phyloP scores from a whole-genome alignment of 2,113 vertebrate genomes.

The Gopherus flavomarginatus region DNA sequence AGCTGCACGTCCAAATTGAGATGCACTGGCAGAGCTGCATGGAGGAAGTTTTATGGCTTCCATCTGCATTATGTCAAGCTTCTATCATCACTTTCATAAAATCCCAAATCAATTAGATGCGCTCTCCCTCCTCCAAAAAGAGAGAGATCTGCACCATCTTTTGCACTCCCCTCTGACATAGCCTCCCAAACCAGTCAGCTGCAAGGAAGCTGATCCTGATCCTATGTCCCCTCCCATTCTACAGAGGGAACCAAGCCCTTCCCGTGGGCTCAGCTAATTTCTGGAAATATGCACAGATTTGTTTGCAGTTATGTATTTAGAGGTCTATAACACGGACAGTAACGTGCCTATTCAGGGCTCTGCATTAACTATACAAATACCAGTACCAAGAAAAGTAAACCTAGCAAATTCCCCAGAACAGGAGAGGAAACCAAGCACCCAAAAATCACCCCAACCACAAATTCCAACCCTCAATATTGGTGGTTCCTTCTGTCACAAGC shows the following conservation, averaged over 20 bases:
- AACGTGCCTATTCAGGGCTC: fast-evolving
- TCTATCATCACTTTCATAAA: background rate
- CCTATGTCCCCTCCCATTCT: background rate
- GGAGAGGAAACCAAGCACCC: background rate
- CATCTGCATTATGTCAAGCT: fast-evolving
- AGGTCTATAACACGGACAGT: fast-evolving
- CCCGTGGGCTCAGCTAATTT: background rate
- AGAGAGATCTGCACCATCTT: background rate
- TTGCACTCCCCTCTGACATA: background rate
- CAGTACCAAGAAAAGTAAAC: fast-evolving
- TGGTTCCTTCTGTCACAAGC: background rate
- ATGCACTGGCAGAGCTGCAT: fast-evolving
- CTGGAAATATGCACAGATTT: fast-evolving
- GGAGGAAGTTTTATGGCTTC: background rate
- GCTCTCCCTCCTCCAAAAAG: fast-evolving
- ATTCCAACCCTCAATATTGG: background rate
- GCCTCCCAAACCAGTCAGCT: background rate
- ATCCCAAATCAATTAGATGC: background rate
- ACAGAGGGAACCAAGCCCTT: background rate
- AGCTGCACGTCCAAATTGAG: background rate
- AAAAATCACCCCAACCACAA: background rate
- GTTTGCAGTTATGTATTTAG: fast-evolving
- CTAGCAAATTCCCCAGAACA: fast-evolving
- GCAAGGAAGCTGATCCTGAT: background rate
- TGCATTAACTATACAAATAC: fast-evolving